Evolutionary conservation across 2,113 vertebrate genomes (phyloP).

Genomic region (Erythrolamprus reginae): DNA sequence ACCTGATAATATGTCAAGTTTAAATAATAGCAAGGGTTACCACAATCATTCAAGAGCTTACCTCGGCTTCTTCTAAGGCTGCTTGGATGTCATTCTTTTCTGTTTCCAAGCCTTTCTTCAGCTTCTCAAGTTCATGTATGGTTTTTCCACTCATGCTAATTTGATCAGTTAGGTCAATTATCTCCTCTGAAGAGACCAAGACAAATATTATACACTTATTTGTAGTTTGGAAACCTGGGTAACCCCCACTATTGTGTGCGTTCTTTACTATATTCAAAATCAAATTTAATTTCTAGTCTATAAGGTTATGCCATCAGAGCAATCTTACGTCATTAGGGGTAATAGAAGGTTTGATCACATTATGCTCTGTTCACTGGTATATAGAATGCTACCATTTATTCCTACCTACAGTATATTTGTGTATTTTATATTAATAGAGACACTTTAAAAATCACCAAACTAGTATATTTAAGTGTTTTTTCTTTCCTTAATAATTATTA

Average conservation of each 20-base stretch:
- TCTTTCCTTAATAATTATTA: background rate
- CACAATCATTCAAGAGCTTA: conserved; percentile 38
- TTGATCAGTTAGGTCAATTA: conserved; percentile 87
- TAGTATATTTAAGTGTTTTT: background rate
- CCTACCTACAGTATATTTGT: background rate
- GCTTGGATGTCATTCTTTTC: conserved; percentile 91
- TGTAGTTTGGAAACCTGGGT: background rate
- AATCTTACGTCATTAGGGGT: background rate
- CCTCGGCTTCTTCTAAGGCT: conserved; percentile 91
- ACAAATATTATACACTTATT: fast-evolving
- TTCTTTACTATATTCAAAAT: background rate
- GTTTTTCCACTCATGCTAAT: conserved; percentile 83
- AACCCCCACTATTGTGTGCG: background rate
- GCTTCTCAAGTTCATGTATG: conserved; percentile 91
- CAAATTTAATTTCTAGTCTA: background rate
- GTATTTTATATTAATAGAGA: background rate
- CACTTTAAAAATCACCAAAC: background rate
- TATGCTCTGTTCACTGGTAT: background rate
- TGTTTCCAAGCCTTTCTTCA: conserved; percentile 84
- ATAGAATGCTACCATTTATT: background rate
- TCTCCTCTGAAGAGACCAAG: conserved; percentile 77
- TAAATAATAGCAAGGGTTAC: background rate
- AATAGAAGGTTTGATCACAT: background rate
- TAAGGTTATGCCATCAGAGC: background rate
- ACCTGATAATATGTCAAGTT: background rate